phyloP scores from a whole-genome alignment of 2,113 vertebrate genomes.

The Neodontobutis hainanensis region DNA sequence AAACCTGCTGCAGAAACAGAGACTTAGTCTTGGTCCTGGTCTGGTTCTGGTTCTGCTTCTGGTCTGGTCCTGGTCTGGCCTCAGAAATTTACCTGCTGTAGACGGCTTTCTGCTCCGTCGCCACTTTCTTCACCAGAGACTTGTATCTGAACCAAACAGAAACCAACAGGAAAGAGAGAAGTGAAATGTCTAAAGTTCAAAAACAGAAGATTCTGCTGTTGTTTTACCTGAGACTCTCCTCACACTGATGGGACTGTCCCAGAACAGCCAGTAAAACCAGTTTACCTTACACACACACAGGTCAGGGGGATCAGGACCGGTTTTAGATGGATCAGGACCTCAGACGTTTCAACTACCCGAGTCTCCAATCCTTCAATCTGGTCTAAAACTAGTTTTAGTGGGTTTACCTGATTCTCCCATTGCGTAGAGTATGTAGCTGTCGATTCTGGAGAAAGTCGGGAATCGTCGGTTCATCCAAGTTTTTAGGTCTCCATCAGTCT shows the following conservation, averaged over 20 bases:
- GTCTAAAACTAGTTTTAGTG: not conserved
- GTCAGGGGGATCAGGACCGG: not conserved
- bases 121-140: slow-evolving; percentile 84
- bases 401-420: slow-evolving; percentile 89
- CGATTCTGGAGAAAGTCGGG: slow-evolving; percentile 82
- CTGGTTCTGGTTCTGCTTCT: not conserved
- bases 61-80: slow-evolving; percentile 1
- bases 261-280: slow-evolving; percentile 87
- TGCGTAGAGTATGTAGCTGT: slow-evolving; percentile 89
- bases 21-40: not conserved
- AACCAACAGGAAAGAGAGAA: not conserved
- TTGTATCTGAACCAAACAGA: slow-evolving; percentile 82
- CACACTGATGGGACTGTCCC: slow-evolving; percentile 83
- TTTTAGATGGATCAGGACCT: too few relatives aligned
- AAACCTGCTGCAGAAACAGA: slow-evolving; percentile 72
- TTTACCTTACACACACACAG: slow-evolving; percentile 80
- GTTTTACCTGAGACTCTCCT: slow-evolving; percentile 84
- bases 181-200: not conserved
- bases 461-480: slow-evolving; percentile 90
- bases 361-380: not conserved
- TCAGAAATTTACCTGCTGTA: slow-evolving; percentile 83
- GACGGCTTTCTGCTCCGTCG: slow-evolving; percentile 83
- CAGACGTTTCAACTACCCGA: too few relatives aligned
- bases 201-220: not conserved
- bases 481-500: slow-evolving; percentile 85